A percentile compares a stretch with the other conserved stretches of the same genome.
phyloP scores from a whole-genome alignment of 2,797 vertebrate species.

The Hirundo rustica region DNA sequence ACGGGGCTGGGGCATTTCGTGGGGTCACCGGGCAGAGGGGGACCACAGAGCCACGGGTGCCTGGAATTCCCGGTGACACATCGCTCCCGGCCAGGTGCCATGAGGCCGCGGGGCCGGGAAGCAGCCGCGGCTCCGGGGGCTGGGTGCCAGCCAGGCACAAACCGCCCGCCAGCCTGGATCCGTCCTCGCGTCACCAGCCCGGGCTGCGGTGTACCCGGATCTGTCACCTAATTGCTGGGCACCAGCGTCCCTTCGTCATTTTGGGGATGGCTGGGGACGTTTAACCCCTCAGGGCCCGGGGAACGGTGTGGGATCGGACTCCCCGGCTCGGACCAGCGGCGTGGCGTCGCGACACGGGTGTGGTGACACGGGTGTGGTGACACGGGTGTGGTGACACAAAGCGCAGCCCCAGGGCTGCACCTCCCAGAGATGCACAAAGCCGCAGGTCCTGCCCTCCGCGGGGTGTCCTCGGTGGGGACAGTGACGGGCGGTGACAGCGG shows the following conservation, averaged over 20 bases:
- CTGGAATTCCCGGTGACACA: background rate
- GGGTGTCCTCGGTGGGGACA: background rate
- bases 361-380: rapidly evolving
- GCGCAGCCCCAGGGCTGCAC: background rate
- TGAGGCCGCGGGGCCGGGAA: background rate
- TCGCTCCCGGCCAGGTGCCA: background rate
- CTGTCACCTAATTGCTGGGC: background rate
- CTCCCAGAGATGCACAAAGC: rapidly evolving
- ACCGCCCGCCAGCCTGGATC: background rate
- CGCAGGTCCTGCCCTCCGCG: rapidly evolving
- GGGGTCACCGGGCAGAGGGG: background rate
- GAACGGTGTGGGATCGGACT: rapidly evolving
- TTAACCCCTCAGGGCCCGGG: background rate
- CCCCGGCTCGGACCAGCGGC: rapidly evolving
- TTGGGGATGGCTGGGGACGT: background rate
- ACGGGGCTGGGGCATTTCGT: rapidly evolving
- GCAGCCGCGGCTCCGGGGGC: background rate
- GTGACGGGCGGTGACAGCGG: background rate
- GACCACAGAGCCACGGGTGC: rapidly evolving
- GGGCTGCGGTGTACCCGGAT: background rate
- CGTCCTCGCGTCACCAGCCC: background rate
- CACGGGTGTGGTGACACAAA: rapidly evolving
- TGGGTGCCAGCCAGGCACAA: background rate
- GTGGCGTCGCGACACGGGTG: rapidly evolving
- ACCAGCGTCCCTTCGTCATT: background rate